phyloP scores from a whole-genome alignment of 23 tunicate genomes.

The Phallusia fumigata region DNA sequence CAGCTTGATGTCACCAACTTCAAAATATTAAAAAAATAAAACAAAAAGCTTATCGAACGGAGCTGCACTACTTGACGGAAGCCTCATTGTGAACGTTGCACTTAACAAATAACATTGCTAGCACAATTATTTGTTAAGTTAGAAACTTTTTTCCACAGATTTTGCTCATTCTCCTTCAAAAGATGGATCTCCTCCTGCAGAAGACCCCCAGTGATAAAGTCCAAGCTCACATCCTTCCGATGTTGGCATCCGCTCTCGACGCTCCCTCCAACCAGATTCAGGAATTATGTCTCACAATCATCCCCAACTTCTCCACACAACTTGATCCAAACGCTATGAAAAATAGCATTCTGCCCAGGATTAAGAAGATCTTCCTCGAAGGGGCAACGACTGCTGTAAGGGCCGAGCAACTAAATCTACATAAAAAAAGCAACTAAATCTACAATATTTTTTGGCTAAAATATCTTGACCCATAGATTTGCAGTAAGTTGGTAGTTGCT shows the following conservation, averaged over 20 bases:
- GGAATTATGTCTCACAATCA: constrained; percentile 72
- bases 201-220: constrained; percentile 62
- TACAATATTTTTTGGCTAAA: too few species aligned
- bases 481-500: too few species aligned
- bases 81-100: too few species aligned
- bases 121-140: too few species aligned
- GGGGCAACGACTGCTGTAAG: constrained; percentile 76
- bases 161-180: constrained; percentile 73
- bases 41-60: too few species aligned
- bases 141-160: constrained; percentile 35
- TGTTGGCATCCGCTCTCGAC: constrained; percentile 73
- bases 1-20: too few species aligned
- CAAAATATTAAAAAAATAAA: too few species aligned
- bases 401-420: too few species aligned
- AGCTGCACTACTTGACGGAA: too few species aligned
- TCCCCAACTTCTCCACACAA: constrained; percentile 76
- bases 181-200: constrained; percentile 73
- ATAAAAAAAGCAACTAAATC: too few species aligned
- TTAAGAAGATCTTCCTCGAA: constrained; percentile 57
- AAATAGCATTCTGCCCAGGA: constrained; percentile 70
- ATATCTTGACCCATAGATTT: too few species aligned
- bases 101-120: too few species aligned
- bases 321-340: constrained; percentile 68
- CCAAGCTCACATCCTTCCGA: constrained; percentile 77
- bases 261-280: constrained; percentile 71